These are phyloP conservation scores for Oceanodroma tethys DNA, from an alignment of 2,113 vertebrate species.

Conservation along the genomic window DNA sequence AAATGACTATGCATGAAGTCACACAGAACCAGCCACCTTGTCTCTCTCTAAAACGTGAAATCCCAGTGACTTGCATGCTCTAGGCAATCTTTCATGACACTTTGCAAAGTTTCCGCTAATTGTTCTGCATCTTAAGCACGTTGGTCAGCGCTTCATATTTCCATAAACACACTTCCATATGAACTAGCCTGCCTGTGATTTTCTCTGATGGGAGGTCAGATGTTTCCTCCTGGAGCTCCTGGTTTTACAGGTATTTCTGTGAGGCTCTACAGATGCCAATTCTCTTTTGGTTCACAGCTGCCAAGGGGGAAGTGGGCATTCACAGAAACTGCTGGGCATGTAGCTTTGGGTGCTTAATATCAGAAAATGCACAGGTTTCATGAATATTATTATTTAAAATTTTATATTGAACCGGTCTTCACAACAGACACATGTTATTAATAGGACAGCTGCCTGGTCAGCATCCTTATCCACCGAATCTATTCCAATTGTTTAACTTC, in stretches of 20 bases:
- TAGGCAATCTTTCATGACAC: background rate
- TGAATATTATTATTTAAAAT: background rate
- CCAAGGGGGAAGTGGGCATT: background rate
- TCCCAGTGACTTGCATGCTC: rapidly evolving
- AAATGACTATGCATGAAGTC: background rate
- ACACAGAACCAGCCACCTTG: background rate
- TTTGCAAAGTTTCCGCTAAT: background rate
- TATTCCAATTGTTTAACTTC: background rate
- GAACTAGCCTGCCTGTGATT: background rate
- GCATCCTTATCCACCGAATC: background rate
- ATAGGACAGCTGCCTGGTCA: background rate
- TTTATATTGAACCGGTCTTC: background rate
- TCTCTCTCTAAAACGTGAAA: background rate
- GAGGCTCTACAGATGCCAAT: background rate
- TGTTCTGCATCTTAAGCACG: background rate
- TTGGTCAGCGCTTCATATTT: background rate
- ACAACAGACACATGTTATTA: background rate
- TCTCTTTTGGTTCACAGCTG: background rate
- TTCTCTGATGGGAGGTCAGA: background rate
- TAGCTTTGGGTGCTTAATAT: background rate
- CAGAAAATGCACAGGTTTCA: too few species aligned
- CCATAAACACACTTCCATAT: rapidly evolving
- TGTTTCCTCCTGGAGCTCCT: background rate
- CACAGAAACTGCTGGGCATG: background rate
- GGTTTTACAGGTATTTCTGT: background rate